phyloP scores from a whole-genome alignment of 2,113 vertebrate genomes.

The Dicentrarchus labrax region DNA sequence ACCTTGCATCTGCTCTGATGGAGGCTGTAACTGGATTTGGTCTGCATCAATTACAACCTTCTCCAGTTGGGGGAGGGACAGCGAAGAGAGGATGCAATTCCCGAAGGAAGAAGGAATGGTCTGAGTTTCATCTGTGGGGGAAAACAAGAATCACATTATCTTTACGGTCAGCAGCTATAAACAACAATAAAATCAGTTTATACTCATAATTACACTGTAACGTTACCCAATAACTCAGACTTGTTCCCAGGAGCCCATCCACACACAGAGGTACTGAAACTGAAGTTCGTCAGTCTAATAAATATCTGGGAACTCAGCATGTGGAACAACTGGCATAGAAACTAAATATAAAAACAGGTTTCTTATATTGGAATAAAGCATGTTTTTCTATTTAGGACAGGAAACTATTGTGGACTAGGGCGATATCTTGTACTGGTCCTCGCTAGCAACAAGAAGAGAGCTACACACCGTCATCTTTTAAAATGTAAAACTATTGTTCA shows the following conservation, averaged over 20 bases:
- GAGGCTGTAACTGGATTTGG: constrained; percentile 60
- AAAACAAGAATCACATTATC: background rate
- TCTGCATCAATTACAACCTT: constrained; percentile 74
- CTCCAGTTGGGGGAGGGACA: constrained; percentile 80
- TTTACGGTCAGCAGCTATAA: background rate
- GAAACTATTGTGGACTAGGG: no score
- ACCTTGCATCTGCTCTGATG: constrained; percentile 59
- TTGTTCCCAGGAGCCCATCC: no score
- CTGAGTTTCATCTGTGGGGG: constrained; percentile 70
- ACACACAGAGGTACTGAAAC: background rate
- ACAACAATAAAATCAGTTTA: background rate
- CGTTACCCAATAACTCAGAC: background rate
- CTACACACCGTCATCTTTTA: no score
- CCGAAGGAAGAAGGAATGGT: constrained; percentile 76
- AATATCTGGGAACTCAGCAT: background rate
- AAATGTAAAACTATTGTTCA: no score
- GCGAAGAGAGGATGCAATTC: constrained; percentile 81
- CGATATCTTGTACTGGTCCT: no score
- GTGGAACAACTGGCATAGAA: no score
- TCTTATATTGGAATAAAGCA: no score
- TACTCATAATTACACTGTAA: background rate
- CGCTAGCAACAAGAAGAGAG: no score
- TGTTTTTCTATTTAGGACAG: no score
- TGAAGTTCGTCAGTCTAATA: background rate
- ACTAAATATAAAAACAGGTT: no score